Conservation (phyloP, 2,797 vertebrate genomes). For the Monodelphis domestica region DNA sequence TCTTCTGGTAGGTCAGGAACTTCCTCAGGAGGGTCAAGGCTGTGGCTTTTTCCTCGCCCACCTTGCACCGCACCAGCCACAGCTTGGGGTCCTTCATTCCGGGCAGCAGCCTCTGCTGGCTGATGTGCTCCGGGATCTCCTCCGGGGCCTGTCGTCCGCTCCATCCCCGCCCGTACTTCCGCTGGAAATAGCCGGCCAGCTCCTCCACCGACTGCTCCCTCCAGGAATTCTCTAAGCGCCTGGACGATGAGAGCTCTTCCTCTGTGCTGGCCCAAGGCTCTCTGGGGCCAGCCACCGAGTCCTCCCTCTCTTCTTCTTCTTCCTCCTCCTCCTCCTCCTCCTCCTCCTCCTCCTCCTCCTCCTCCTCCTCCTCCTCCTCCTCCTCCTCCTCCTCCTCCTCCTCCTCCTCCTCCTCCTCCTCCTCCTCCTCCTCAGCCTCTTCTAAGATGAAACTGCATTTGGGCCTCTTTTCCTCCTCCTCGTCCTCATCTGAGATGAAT, state of each 20-base stretch:
- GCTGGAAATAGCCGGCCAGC: conserved; percentile 96
- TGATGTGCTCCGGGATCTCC: conserved; percentile 96
- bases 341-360: too few species aligned
- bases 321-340: too few species aligned
- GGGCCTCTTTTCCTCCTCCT: not conserved
- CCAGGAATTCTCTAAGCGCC: conserved; percentile 95
- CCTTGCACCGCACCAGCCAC: conserved; percentile 97
- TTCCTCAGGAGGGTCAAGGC: conserved; percentile 96
- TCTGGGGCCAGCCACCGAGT: not conserved
- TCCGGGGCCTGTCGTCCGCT: conserved; percentile 93
- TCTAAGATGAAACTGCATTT: too few species aligned
- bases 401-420: too few species aligned
- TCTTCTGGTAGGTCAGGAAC: conserved; percentile 97
- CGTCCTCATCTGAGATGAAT: too few species aligned
- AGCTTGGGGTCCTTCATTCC: conserved; percentile 97
- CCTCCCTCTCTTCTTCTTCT: too few species aligned
- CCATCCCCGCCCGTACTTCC: conserved; percentile 94
- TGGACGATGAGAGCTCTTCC: conserved; percentile 93
- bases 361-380: too few species aligned
- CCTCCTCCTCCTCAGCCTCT: too few species aligned
- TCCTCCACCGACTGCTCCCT: conserved; percentile 96
- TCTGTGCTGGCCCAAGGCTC: accelerated
- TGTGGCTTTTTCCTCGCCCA: conserved; percentile 94
- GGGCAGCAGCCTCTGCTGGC: conserved; percentile 95
- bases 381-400: too few species aligned